These are phyloP conservation scores for Alexandromys oeconomus DNA, from an alignment of 2,797 vertebrate species.

Conservation along the genomic window DNA sequence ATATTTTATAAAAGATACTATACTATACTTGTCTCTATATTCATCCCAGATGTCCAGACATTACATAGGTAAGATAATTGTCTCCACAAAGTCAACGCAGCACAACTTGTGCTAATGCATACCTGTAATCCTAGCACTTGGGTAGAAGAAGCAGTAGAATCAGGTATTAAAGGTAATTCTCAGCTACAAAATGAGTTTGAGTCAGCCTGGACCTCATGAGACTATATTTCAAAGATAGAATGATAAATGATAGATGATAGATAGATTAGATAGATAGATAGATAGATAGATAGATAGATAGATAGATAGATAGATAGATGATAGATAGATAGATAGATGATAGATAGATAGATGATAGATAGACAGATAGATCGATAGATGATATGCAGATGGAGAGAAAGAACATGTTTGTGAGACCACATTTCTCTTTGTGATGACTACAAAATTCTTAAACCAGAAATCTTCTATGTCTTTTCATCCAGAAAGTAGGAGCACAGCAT, in stretches of 20 bases:
- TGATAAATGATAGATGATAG: background rate
- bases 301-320: background rate
- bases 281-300: background rate
- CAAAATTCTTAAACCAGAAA: background rate
- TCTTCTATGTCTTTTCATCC: background rate
- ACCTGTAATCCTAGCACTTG: background rate
- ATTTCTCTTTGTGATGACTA: background rate
- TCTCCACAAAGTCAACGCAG: background rate
- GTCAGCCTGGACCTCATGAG: background rate
- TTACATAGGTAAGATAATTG: background rate
- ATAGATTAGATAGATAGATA: background rate
- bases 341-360: background rate
- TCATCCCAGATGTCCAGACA: background rate
- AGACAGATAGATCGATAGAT: background rate
- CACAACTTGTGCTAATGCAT: background rate
- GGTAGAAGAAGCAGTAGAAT: background rate
- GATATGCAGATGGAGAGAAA: background rate
- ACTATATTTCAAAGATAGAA: background rate
- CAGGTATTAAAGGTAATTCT: background rate
- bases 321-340: background rate
- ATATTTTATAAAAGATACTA: background rate
- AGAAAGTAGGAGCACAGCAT: background rate
- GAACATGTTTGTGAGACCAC: background rate
- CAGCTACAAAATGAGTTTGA: background rate
- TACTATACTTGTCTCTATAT: background rate